Evolutionary conservation across 30 jellyfish, hydroid and myxozoan genomes (phyloP), one percentile per base, ranked within the genome.

Genomic region (Clytia hemisphaerica): DNA sequence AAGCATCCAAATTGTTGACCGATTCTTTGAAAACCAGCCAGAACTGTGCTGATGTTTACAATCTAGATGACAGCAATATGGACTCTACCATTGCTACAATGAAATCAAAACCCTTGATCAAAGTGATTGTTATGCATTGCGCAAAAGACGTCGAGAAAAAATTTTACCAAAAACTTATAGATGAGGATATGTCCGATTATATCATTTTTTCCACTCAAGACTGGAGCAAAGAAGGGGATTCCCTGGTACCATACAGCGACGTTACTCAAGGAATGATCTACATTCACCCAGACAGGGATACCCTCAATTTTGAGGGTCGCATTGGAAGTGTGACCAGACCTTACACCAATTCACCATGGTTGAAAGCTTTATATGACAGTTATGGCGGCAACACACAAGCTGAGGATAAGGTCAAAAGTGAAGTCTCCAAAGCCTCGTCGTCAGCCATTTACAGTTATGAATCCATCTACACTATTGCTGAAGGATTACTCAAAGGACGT

Each of bases 261-360:
- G 79, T 64, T 28, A 77, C 76, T 31, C 95, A 89, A 54, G 98
- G 98, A 1, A 81, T 89, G 95, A 25, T 89, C n/a, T 37, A 40
- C 49, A 24, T 89, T 21, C 75, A 67, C 27, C 49, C 34, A 27
- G 35, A 69, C 42, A 21, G 21, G 26, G 36, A 57, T 16, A 62
- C 4, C 37, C 0, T 29, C 67, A 37, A 37, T 18, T 62, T 62
- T 42, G 25, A 50, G 22, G 24, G 60, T 22, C 51, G 76, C 53
- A n/a, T 81, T 19, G 70, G 75, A 15, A 35, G 79, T 6, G 62
- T 89, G 47, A 58, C 44, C 27, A 35, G 72, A 44, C 92, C 94
- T 0, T 73, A 45, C 46, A 37, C 59, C 28, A 71, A 47, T 16
- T 47, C 66, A 29, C 72, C 37, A 1, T 67, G 82, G 79, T 32